Evolutionary conservation across 2,888 invertebrate genomes (phyloP).

Genomic region (Cremastinae sp.): DNA sequence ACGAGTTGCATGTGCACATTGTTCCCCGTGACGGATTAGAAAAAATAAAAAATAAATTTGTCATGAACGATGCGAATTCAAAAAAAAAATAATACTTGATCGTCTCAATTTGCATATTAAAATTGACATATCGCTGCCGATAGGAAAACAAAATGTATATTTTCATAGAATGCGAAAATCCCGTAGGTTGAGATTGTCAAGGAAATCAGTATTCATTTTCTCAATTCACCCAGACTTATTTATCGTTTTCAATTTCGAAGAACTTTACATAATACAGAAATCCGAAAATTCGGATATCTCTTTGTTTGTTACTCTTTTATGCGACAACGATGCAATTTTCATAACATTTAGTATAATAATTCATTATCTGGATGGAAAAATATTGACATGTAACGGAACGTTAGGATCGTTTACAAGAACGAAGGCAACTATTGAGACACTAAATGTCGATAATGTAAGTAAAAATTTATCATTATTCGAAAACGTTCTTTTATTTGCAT

Average conservation of each 20-base stretch:
- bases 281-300: too few relatives aligned
- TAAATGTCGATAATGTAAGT: too few relatives aligned
- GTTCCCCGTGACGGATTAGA: constrained; percentile 26
- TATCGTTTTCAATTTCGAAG: constrained; percentile 14
- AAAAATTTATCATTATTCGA: constrained; percentile 5
- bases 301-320: too few relatives aligned
- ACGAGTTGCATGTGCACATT: constrained; percentile 35
- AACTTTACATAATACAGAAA: constrained; percentile 1
- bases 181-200: constrained; percentile 16
- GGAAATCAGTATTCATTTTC: constrained; percentile 30
- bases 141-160: constrained; percentile 35
- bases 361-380: too few relatives aligned
- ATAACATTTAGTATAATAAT: too few relatives aligned
- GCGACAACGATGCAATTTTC: too few relatives aligned
- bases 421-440: too few relatives aligned
- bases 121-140: constrained; percentile 50
- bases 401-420: background rate
- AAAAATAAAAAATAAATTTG: constrained; percentile 24
- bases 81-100: constrained; percentile 19
- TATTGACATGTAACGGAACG: too few relatives aligned
- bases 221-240: constrained; percentile 22
- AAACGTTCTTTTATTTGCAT: constrained; percentile 48
- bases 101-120: constrained; percentile 22
- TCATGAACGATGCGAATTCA: constrained; percentile 12
- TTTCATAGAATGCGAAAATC: constrained; percentile 51